phyloP scores from a whole-genome alignment of 92 coral and sea anemone species.

The Nematostella vectensis region DNA sequence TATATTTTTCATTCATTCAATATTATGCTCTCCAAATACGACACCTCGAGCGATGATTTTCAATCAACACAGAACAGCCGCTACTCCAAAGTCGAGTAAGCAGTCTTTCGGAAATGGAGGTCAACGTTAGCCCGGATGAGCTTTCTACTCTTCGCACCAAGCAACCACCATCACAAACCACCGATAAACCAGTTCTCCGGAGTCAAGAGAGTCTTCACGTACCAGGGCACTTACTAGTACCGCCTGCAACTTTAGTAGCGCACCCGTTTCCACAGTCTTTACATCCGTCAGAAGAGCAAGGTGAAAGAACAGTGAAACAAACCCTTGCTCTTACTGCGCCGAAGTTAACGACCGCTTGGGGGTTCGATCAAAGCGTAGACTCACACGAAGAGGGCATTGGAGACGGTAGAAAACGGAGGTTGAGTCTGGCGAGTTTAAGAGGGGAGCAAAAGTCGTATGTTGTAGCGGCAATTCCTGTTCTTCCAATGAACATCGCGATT shows the following conservation, averaged over 20 bases:
- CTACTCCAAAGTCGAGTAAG: too few species aligned
- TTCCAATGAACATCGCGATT: conserved; percentile 44
- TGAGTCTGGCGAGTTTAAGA: conserved; percentile 15
- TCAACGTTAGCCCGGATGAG: background rate
- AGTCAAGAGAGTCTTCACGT: conserved; percentile 51
- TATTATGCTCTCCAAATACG: too few species aligned
- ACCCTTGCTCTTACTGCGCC: background rate
- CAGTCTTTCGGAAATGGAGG: too few species aligned
- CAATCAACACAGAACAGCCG: too few species aligned
- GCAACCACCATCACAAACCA: conserved; percentile 4
- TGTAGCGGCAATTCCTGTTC: conserved; percentile 33
- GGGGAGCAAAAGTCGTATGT: conserved; percentile 22
- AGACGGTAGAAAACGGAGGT: background rate
- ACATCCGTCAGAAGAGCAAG: conserved; percentile 49
- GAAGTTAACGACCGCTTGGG: conserved; percentile 3
- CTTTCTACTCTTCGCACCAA: background rate
- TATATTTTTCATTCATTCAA: too few species aligned
- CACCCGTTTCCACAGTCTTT: conserved; percentile 51
- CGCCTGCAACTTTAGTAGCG: conserved; percentile 44
- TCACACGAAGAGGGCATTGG: background rate
- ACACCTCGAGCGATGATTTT: too few species aligned
- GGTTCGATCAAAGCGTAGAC: background rate
- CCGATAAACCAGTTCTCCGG: conserved; percentile 19
- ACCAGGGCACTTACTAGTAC: conserved; percentile 58
- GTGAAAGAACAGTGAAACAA: conserved; percentile 12